A percentile compares a stretch with the other conserved stretches of the same genome.
Evolutionary conservation across 2,888 invertebrate genomes (phyloP).

Genomic region (Selenia dentaria): DNA sequence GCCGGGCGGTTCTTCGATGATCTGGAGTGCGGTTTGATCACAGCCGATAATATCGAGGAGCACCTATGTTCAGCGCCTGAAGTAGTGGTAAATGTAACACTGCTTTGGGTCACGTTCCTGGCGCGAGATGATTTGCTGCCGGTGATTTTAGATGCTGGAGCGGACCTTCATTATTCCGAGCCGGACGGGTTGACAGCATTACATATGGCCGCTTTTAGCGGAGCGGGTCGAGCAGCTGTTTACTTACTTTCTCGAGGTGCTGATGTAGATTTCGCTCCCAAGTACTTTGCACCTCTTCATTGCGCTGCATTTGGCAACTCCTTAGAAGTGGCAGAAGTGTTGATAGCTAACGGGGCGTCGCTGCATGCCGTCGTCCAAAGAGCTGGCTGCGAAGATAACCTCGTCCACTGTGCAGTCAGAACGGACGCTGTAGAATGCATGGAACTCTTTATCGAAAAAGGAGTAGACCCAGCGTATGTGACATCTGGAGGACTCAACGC

Average conservation of each 20-base stretch:
- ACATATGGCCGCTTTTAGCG: conserved; percentile 91
- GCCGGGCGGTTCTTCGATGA: conserved; percentile 90
- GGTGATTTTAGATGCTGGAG: conserved; percentile 86
- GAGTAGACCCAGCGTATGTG: conserved; percentile 90
- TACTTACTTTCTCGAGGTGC: conserved; percentile 88
- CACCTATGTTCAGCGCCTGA: conserved; percentile 86
- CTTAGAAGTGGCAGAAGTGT: conserved; percentile 89
- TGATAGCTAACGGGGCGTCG: conserved; percentile 89
- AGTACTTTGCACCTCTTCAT: conserved; percentile 92
- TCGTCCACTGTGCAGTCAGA: conserved; percentile 93
- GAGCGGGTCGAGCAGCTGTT: conserved; percentile 88
- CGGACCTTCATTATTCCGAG: conserved; percentile 88
- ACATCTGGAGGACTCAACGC: conserved; percentile 91
- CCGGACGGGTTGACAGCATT: conserved; percentile 90
- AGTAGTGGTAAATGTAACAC: conserved; percentile 88
- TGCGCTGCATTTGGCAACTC: conserved; percentile 96
- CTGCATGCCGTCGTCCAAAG: conserved; percentile 88
- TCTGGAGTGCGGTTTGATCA: conserved; percentile 88
- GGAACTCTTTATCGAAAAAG: conserved; percentile 89
- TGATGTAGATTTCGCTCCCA: conserved; percentile 88
- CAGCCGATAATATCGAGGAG: conserved; percentile 83
- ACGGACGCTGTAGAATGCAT: conserved; percentile 92
- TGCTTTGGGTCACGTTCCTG: conserved; percentile 90
- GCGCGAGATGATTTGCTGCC: conserved; percentile 89
- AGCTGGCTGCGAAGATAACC: conserved; percentile 89